These are phyloP conservation scores for Phaenicophaeus curvirostris DNA, from an alignment of 2,797 vertebrate species.

Conservation along the genomic window DNA sequence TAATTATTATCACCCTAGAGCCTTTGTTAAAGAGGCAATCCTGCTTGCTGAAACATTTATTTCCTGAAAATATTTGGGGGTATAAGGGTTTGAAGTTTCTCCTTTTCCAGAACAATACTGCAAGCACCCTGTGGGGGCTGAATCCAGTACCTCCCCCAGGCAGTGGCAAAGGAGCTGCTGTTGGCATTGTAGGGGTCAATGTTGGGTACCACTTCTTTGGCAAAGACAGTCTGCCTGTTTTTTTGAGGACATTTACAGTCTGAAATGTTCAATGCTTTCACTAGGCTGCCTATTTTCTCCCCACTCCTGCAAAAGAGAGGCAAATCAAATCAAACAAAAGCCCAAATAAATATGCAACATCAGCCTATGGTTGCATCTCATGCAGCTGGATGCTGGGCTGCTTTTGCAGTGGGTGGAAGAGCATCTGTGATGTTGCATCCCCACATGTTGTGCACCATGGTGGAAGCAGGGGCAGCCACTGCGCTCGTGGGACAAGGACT, in stretches of 20 bases:
- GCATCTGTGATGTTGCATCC: rapidly evolving
- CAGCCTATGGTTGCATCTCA: background rate
- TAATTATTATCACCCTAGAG: conserved; percentile 56
- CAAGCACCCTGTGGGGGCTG: background rate
- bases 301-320: background rate
- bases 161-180: background rate
- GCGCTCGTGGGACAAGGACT: rapidly evolving
- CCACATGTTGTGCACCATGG: rapidly evolving
- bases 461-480: rapidly evolving
- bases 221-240: background rate
- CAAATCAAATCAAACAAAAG: background rate
- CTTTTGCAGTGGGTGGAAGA: rapidly evolving
- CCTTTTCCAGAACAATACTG: background rate
- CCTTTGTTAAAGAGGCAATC: conserved; percentile 1
- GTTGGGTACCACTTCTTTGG: background rate
- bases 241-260: background rate
- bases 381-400: background rate
- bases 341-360: background rate
- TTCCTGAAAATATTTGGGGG: conserved; percentile 3
- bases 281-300: background rate
- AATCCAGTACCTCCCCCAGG: background rate
- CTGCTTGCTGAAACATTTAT: background rate
- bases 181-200: background rate
- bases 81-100: background rate
- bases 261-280: background rate